A percentile compares a stretch with the other conserved stretches of the same genome.
Conservation (phyloP, 2,797 vertebrate species). For the Percopsis omiscomaycus region DNA sequence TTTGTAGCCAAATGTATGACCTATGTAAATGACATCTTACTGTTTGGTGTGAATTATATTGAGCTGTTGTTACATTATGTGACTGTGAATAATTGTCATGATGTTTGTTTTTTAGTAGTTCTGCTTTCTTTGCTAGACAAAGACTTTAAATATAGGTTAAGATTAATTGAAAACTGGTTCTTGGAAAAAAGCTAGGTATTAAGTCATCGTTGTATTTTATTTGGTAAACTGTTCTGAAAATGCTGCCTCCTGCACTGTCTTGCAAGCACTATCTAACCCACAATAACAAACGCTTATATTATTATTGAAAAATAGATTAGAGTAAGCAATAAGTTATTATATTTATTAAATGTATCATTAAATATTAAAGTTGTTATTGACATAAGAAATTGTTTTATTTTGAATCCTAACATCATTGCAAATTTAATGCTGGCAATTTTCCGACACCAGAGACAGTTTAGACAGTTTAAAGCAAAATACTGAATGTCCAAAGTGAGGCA, state of each 20-base stretch:
- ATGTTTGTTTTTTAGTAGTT: conserved; percentile 47
- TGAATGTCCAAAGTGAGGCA: too few species aligned
- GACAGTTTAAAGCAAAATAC: too few species aligned
- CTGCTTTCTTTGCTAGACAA: conserved; percentile 35
- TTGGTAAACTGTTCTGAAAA: conserved; percentile 50
- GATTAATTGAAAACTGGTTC: too few species aligned
- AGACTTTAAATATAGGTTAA: conserved; percentile 38
- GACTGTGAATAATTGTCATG: conserved; percentile 39
- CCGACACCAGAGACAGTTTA: too few species aligned
- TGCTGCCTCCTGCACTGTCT: conserved; percentile 61
- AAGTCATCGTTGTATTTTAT: conserved; percentile 55
- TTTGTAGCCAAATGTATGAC: conserved; percentile 43
- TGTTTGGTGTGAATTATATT: conserved; percentile 41
- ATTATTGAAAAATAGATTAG: conserved; percentile 64
- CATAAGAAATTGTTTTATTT: conserved; percentile 33
- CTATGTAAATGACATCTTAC: conserved; percentile 38
- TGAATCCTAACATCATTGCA: background rate
- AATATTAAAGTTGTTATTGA: conserved; percentile 73
- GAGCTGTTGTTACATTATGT: conserved; percentile 27
- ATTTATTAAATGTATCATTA: conserved; percentile 77
- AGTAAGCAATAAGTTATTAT: conserved; percentile 73
- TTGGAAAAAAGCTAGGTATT: conserved; percentile 43
- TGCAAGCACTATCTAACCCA: conserved; percentile 63
- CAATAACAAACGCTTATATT: conserved; percentile 56
- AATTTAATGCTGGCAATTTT: too few species aligned